These are phyloP conservation scores for Paramuricea clavata DNA, from an alignment of 92 coral and sea anemone species.

Conservation along the genomic window DNA sequence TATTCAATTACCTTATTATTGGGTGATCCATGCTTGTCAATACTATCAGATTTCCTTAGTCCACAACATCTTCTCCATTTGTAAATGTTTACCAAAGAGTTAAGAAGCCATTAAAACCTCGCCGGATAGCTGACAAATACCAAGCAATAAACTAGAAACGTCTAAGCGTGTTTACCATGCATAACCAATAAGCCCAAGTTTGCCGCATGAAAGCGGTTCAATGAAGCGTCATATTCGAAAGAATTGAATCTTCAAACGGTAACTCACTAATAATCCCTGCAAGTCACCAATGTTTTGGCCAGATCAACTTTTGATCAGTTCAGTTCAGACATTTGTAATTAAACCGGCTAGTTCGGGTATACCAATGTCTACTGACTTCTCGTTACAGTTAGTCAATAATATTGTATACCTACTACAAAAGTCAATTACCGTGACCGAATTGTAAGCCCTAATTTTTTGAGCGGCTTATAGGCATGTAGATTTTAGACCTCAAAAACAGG, in stretches of 20 bases:
- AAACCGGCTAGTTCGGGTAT: no score
- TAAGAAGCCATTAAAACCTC: background rate
- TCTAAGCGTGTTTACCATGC: background rate
- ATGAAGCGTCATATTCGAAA: background rate
- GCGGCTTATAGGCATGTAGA: no score
- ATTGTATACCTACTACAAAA: no score
- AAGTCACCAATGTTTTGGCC: background rate
- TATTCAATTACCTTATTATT: no score
- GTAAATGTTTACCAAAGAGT: background rate
- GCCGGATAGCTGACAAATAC: background rate
- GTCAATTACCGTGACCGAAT: no score
- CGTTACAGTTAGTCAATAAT: no score
- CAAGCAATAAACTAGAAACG: background rate
- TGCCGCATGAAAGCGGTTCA: background rate
- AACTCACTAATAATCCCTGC: background rate
- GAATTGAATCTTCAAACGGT: background rate
- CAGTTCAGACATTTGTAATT: no score
- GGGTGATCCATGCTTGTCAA: no score
- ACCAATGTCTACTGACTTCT: background rate
- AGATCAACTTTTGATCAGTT: background rate
- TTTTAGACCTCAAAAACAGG: no score
- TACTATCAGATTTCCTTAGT: no score
- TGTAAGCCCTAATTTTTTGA: no score
- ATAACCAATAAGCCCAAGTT: background rate
- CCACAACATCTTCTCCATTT: background rate